Conservation (phyloP, 2,888 invertebrate species). For the Eledone cirrhosa region DNA sequence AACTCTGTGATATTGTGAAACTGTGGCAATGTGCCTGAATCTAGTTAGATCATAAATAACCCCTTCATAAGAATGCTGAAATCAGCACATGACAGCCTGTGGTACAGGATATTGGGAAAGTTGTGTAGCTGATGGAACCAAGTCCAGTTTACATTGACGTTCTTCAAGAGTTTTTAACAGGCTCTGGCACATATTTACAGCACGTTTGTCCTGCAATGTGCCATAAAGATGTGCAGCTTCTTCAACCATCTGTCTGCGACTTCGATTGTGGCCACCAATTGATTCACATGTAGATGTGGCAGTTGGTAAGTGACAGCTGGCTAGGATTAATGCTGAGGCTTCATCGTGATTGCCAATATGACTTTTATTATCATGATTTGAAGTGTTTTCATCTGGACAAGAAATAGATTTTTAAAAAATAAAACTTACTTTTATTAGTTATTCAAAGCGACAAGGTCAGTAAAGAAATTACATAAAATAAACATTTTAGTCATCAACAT, state of each 20-base stretch:
- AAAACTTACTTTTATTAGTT: no score
- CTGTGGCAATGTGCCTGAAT: no score
- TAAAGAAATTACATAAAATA: no score
- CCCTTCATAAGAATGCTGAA: no score
- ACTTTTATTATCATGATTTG: no score
- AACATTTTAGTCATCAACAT: no score
- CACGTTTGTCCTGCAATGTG: constrained; percentile 9
- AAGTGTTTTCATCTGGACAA: background rate
- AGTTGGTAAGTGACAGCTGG: constrained; percentile 15
- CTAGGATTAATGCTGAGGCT: constrained; percentile 21
- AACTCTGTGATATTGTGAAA: no score
- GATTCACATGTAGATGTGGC: background rate
- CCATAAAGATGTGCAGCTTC: constrained; percentile 19
- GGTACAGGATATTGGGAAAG: background rate
- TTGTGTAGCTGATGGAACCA: background rate
- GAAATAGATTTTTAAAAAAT: background rate
- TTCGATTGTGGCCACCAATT: background rate
- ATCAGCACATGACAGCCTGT: constrained; percentile 5
- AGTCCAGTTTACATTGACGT: background rate
- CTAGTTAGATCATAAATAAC: no score
- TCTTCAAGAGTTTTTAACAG: constrained; percentile 20
- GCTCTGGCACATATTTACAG: background rate
- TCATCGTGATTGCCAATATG: constrained; percentile 12
- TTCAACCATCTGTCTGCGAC: constrained; percentile 16
- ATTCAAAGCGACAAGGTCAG: no score